Percentiles rank a stretch among this genome's conserved stretches.
Evolutionary conservation across 2,113 vertebrate species (phyloP).

Genomic region (Thunnus thynnus): DNA sequence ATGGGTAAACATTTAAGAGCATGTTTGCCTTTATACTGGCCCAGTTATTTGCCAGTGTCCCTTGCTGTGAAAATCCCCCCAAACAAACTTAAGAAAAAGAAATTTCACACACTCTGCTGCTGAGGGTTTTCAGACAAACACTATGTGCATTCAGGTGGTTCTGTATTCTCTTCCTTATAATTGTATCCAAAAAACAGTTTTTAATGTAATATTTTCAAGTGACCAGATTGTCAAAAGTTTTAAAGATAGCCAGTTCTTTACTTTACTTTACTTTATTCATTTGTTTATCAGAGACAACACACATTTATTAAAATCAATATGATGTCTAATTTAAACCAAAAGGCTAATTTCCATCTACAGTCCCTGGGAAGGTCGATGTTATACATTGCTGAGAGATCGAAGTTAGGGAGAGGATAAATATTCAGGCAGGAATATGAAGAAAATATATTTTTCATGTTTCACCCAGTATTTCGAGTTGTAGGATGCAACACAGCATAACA

Average conservation of each 20-base stretch:
- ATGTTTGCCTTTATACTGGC: background rate
- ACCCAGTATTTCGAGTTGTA: background rate
- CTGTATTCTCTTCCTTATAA: background rate
- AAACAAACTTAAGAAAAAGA: constrained; percentile 7
- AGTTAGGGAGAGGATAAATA: constrained; percentile 6
- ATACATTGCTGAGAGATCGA: background rate
- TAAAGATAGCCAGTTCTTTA: too few relatives aligned
- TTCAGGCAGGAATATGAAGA: background rate
- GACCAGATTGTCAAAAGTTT: too few relatives aligned
- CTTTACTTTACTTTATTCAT: too few relatives aligned
- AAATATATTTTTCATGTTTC: background rate
- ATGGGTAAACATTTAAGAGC: constrained; percentile 23
- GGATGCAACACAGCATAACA: background rate
- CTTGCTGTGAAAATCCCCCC: background rate
- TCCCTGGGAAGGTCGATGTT: too few relatives aligned
- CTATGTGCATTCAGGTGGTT: background rate
- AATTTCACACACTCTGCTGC: background rate
- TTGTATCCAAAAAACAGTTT: background rate
- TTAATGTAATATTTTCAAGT: background rate
- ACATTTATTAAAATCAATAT: too few relatives aligned
- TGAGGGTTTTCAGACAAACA: background rate
- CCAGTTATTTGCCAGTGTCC: background rate
- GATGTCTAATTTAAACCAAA: too few relatives aligned
- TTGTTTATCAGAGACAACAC: too few relatives aligned
- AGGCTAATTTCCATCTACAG: too few relatives aligned